Percentiles rank a stretch among this genome's conserved stretches.
These are phyloP conservation scores for Zosterops hypoxanthus DNA, from an alignment of 2,113 vertebrate species.

Conservation along the genomic window DNA sequence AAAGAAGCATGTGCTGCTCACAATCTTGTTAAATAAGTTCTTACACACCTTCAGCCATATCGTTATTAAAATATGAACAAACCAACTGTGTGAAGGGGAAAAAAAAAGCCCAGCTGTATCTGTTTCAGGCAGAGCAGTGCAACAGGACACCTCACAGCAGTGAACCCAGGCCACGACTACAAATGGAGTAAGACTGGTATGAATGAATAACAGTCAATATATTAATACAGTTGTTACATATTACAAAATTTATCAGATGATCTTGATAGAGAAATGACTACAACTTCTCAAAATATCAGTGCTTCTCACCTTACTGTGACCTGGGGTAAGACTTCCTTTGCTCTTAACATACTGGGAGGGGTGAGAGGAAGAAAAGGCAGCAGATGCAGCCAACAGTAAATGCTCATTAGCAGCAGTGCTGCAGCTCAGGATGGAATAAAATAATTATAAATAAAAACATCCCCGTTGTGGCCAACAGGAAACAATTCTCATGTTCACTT, in stretches of 20 bases:
- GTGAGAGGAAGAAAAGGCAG: background rate
- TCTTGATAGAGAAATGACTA: background rate
- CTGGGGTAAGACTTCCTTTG: background rate
- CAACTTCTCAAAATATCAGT: background rate
- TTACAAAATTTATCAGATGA: background rate
- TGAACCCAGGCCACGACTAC: background rate
- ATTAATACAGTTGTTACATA: background rate
- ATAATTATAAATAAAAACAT: background rate
- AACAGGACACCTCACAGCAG: background rate
- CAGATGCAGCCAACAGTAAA: background rate
- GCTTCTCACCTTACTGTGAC: background rate
- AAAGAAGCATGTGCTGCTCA: background rate
- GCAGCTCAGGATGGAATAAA: background rate
- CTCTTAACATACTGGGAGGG: background rate
- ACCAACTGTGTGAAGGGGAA: background rate
- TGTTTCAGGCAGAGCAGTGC: background rate
- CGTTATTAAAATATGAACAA: background rate
- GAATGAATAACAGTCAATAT: background rate
- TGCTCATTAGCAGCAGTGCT: background rate
- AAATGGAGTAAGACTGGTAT: background rate
- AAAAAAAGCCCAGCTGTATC: background rate
- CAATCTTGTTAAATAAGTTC: background rate
- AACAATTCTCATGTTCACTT: background rate
- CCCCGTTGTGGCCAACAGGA: background rate
- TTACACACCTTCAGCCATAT: background rate